A percentile compares a stretch with the other conserved stretches of the same genome.
Conservation (phyloP, 2,888 invertebrate species). For the Heteromurus nitidus region DNA sequence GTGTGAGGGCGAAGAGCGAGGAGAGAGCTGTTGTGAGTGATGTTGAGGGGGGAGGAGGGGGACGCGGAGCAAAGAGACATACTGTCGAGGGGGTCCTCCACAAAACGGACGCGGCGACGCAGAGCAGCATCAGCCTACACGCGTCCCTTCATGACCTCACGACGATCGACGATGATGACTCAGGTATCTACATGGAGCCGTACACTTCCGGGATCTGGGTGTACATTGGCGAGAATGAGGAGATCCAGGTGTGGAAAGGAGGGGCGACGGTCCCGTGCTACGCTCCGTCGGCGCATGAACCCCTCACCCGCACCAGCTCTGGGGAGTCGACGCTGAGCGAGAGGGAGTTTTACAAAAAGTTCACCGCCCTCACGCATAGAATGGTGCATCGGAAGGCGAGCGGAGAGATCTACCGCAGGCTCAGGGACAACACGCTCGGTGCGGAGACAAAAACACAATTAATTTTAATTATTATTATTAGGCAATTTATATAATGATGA, state of each 20-base stretch:
- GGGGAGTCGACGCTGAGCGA: constrained; percentile 85
- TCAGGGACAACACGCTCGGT: constrained; percentile 90
- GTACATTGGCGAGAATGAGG: constrained; percentile 85
- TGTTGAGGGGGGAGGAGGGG: constrained; percentile 44
- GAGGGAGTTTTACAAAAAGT: constrained; percentile 88
- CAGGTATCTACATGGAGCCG: constrained; percentile 85
- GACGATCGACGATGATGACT: constrained; percentile 74
- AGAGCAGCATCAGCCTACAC: constrained; percentile 69
- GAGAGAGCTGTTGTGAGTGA: constrained; percentile 42
- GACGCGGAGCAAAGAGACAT: not conserved
- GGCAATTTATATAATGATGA: not conserved
- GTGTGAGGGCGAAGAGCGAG: constrained; percentile 47
- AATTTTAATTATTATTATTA: not conserved
- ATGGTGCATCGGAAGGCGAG: constrained; percentile 93
- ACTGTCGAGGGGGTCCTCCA: not conserved
- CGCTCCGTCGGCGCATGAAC: constrained; percentile 51
- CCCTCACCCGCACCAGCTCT: constrained; percentile 75
- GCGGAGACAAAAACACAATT: constrained; percentile 4
- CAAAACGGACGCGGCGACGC: constrained; percentile 69
- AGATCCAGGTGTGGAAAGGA: constrained; percentile 81
- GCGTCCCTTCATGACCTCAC: constrained; percentile 70
- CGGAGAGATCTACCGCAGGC: constrained; percentile 90
- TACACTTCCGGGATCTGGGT: constrained; percentile 85
- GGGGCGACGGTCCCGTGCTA: constrained; percentile 74
- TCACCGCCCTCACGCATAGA: constrained; percentile 90